Conservation (phyloP, 2,797 vertebrate genomes). For the Salarias fasciatus region DNA sequence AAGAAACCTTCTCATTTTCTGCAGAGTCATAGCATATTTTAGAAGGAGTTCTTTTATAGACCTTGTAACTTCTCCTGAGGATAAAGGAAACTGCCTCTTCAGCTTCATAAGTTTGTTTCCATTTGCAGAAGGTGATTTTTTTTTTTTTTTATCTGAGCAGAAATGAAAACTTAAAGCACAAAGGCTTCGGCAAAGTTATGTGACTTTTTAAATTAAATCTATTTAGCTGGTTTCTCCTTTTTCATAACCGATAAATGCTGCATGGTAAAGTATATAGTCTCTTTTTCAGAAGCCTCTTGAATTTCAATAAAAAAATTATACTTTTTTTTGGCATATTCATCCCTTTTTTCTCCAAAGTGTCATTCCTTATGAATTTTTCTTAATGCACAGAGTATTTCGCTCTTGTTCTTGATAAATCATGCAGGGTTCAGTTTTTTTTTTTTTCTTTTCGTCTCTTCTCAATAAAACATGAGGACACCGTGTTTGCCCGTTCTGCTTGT, state of each 20-base stretch:
- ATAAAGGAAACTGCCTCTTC: neutral
- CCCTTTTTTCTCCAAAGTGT: conserved; percentile 11
- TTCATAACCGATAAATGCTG: too few relatives aligned
- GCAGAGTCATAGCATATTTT: neutral
- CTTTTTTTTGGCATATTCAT: too few relatives aligned
- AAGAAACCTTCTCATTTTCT: neutral
- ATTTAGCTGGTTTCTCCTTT: too few relatives aligned
- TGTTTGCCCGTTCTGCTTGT: conserved; percentile 35
- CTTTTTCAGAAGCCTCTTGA: too few relatives aligned
- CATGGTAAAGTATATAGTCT: too few relatives aligned
- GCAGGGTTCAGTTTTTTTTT: neutral
- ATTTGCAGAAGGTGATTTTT: neutral
- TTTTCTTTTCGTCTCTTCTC: neutral
- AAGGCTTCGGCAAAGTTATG: too few relatives aligned
- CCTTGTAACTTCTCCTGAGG: neutral
- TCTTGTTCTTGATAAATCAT: conserved; percentile 26
- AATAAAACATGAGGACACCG: neutral
- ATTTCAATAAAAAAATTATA: too few relatives aligned
- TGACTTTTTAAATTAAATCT: too few relatives aligned
- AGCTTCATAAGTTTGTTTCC: conserved; percentile 6
- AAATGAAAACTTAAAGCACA: too few relatives aligned
- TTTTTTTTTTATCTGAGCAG: too few relatives aligned
- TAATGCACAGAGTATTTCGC: conserved; percentile 25
- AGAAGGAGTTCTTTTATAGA: neutral
- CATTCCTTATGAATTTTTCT: conserved; percentile 18